These are phyloP conservation scores for Yponomeuta sedellus DNA, from an alignment of 2,888 invertebrate genomes.

Conservation along the genomic window DNA sequence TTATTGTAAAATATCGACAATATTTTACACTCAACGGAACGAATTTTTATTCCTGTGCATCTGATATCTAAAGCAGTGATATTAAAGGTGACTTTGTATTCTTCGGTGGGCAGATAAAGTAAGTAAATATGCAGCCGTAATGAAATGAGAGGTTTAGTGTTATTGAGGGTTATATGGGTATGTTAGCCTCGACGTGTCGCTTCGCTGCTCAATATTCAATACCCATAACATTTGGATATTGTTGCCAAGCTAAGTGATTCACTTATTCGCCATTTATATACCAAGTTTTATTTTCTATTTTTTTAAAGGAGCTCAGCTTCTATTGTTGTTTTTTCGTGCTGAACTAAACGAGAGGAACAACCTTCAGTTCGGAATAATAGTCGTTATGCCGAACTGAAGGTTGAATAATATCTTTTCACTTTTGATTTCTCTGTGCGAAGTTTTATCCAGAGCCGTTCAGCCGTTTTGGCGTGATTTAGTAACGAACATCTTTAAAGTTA, in stretches of 20 bases:
- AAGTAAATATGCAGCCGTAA: slow-evolving; percentile 42
- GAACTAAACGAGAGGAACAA: no score
- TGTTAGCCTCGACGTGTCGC: slow-evolving; percentile 29
- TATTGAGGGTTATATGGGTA: slow-evolving; percentile 44
- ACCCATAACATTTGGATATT: slow-evolving; percentile 18
- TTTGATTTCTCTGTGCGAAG: no score
- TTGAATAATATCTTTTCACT: no score
- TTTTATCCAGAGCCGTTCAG: no score
- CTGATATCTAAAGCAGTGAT: slow-evolving; percentile 53
- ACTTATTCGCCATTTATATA: slow-evolving; percentile 12
- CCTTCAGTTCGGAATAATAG: no score
- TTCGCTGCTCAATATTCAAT: slow-evolving; percentile 33
- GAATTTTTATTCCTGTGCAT: slow-evolving; percentile 34
- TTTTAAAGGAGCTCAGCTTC: no score
- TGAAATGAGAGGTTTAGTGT: slow-evolving; percentile 61
- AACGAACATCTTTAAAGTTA: no score
- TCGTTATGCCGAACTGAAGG: no score
- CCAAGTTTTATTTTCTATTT: no score
- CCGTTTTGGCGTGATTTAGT: no score
- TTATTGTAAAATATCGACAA: slow-evolving; percentile 51
- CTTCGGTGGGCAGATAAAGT: slow-evolving; percentile 34
- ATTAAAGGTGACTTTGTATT: slow-evolving; percentile 51
- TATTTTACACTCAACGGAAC: slow-evolving; percentile 44
- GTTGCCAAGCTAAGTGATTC: slow-evolving; percentile 15
- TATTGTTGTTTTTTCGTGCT: no score